Percentiles rank a stretch among this genome's conserved stretches.
Evolutionary conservation across 1,140 invertebrate genomes (phyloP).

Genomic region (Lepidurus apus): DNA sequence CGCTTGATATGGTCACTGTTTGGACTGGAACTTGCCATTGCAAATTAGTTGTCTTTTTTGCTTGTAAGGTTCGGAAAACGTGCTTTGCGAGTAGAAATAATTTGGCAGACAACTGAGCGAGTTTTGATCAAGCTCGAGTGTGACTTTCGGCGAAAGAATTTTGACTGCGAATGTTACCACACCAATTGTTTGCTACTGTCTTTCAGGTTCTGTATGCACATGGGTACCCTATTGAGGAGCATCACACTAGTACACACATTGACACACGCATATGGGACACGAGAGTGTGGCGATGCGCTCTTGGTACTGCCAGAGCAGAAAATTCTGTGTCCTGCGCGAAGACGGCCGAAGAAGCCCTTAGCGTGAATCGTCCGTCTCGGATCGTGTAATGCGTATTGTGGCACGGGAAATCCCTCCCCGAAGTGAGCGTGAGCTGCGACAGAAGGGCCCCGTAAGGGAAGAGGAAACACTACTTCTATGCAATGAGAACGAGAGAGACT

Average conservation of each 20-base stretch:
- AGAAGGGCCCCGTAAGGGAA: constrained; percentile 3
- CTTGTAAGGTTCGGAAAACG: no score
- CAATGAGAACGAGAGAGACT: constrained; percentile 17
- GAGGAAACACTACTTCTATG: neutral
- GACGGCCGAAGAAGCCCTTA: neutral
- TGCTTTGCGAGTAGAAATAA: no score
- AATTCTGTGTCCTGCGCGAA: constrained; percentile 14
- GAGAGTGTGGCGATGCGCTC: neutral
- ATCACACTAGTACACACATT: constrained; percentile 12
- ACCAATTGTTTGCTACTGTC: constrained; percentile 1
- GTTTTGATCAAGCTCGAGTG: neutral
- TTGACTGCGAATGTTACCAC: neutral
- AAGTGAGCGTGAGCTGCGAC: neutral
- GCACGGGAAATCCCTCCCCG: constrained; percentile 2
- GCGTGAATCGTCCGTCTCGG: constrained; percentile 3
- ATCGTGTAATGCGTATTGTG: neutral
- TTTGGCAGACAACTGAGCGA: neutral
- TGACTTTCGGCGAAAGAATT: neutral
- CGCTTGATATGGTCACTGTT: constrained; percentile 73
- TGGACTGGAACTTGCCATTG: constrained; percentile 37
- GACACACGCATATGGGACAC: neutral
- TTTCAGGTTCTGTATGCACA: neutral
- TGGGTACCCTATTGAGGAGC: neutral
- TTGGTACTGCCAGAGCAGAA: neutral
- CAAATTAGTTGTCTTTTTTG: neutral